phyloP scores from a whole-genome alignment of 2,797 vertebrate species.

The Melanotaenia parkinsoni region DNA sequence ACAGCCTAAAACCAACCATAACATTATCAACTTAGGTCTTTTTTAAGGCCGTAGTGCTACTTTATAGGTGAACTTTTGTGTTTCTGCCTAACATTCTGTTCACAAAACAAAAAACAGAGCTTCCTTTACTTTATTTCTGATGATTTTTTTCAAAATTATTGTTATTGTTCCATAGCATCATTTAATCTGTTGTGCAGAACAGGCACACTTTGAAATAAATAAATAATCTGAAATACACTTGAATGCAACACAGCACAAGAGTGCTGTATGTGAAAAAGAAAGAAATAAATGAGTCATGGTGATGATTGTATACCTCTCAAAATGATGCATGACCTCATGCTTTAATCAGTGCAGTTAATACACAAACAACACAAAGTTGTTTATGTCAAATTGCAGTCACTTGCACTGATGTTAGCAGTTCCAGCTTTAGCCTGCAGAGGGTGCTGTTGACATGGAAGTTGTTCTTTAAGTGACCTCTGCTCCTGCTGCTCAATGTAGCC shows the following conservation, averaged over 20 bases:
- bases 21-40: too few relatives aligned
- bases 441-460: conserved; percentile 63
- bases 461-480: conserved; percentile 42
- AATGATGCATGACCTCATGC: background rate
- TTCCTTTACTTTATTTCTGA: background rate
- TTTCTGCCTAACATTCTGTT: background rate
- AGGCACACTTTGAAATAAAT: background rate
- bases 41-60: too few relatives aligned
- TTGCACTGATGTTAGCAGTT: background rate
- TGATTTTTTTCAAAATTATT: too few relatives aligned
- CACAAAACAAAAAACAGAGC: background rate
- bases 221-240: background rate
- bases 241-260: background rate
- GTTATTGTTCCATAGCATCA: background rate
- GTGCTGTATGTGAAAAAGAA: background rate
- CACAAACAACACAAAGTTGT: background rate
- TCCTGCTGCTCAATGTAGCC: conserved; percentile 31
- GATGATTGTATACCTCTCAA: background rate
- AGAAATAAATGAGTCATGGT: background rate
- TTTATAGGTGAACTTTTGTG: background rate
- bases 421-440: conserved; percentile 58
- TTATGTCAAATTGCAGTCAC: background rate
- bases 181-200: background rate
- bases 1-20: too few relatives aligned
- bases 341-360: background rate